phyloP scores from a whole-genome alignment of 2,113 vertebrate genomes.

The Boleophthalmus pectinirostris region DNA sequence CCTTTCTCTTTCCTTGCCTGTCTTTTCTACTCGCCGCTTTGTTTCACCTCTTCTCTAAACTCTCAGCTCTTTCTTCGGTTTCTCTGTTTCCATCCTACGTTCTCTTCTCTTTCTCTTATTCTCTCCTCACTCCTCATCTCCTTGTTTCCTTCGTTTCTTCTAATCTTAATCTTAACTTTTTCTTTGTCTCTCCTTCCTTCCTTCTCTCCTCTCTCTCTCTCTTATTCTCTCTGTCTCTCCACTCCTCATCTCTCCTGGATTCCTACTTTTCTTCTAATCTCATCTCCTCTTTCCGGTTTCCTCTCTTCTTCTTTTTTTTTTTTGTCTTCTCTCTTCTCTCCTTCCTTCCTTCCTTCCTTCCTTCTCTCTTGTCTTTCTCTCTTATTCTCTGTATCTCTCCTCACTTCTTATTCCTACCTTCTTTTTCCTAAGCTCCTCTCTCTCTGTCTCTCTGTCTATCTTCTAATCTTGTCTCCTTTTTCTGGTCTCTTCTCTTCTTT shows the following conservation, averaged over 20 bases:
- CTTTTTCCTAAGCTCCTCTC: too few relatives aligned
- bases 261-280: neutral
- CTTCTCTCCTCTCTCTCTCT: constrained; percentile 3
- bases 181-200: too few relatives aligned
- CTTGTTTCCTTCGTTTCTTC: too few relatives aligned
- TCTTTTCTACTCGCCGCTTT: neutral
- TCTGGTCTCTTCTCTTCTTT: neutral
- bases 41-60: neutral
- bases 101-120: constrained; percentile 2
- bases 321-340: neutral
- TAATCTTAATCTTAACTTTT: neutral
- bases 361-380: neutral
- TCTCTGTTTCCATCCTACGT: constrained; percentile 1
- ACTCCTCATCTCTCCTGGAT: neutral
- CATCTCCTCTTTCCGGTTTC: neutral
- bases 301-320: too few relatives aligned
- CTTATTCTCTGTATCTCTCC: neutral
- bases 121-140: neutral
- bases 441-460: too few relatives aligned
- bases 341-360: neutral
- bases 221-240: too few relatives aligned
- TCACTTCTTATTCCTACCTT: constrained; percentile 3
- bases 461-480: neutral
- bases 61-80: neutral
- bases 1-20: neutral